These are phyloP conservation scores for Microcebus griseorufus DNA, from an alignment of 2,113 vertebrate species.

Conservation along the genomic window DNA sequence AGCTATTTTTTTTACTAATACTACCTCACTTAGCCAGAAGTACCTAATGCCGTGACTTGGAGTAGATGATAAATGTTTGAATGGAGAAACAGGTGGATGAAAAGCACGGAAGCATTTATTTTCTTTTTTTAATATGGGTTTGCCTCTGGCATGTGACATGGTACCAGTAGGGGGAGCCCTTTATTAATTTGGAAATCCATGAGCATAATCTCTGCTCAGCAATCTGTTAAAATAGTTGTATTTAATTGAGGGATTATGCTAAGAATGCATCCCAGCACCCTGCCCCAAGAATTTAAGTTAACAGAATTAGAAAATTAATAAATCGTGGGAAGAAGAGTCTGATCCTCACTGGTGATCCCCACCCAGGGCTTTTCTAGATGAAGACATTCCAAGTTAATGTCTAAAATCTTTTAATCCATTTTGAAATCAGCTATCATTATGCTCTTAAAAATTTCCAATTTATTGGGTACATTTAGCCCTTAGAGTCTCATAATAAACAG, in stretches of 20 bases:
- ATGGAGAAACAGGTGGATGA: neutral
- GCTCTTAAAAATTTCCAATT: neutral
- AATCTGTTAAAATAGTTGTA: neutral
- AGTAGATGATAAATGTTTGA: neutral
- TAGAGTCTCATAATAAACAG: neutral
- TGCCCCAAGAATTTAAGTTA: conserved; percentile 29
- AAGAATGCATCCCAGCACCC: neutral
- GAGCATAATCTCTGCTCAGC: neutral
- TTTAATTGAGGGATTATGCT: conserved; percentile 57
- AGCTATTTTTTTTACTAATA: neutral
- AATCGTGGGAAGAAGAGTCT: neutral
- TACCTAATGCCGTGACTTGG: neutral
- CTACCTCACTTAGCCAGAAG: neutral
- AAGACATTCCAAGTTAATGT: conserved; percentile 9
- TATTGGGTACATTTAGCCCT: neutral
- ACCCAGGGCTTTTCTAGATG: neutral
- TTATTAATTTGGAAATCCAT: conserved; percentile 43
- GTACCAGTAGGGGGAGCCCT: conserved; percentile 72
- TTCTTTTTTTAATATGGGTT: neutral
- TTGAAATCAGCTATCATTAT: conserved; percentile 21
- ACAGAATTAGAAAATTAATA: conserved; percentile 8
- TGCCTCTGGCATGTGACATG: neutral
- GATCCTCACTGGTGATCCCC: neutral
- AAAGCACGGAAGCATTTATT: neutral
- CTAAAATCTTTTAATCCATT: neutral